A percentile compares a stretch with the other conserved stretches of the same genome.
Conservation (phyloP, 2,797 vertebrate species). For the Lateolabrax maculatus region DNA sequence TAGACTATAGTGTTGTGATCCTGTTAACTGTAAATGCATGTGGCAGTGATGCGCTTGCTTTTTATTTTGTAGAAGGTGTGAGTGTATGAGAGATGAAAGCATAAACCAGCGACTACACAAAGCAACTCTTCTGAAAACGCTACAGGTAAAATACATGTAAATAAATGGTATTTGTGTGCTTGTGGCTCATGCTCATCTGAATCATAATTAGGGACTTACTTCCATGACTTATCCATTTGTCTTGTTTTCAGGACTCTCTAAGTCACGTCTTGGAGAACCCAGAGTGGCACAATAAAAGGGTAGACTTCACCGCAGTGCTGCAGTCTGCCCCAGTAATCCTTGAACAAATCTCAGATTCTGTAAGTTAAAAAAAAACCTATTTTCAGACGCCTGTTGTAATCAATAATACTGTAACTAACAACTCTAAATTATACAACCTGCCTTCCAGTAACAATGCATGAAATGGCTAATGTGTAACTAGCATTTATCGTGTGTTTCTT, state of each 20-base stretch:
- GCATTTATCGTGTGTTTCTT: slow-evolving; percentile 22
- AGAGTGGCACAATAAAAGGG: slow-evolving; percentile 60
- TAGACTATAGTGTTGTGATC: not conserved
- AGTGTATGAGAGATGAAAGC: slow-evolving; percentile 52
- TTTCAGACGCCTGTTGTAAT: not conserved
- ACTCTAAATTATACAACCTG: not conserved
- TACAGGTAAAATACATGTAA: slow-evolving; percentile 73
- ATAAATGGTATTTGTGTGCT: not conserved
- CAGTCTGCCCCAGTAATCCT: slow-evolving; percentile 75
- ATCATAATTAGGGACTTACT: not conserved
- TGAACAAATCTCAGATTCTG: slow-evolving; percentile 47
- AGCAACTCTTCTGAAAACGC: slow-evolving; percentile 64
- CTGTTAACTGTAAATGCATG: not conserved
- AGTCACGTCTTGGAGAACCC: slow-evolving; percentile 57
- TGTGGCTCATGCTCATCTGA: not conserved
- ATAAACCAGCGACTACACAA: slow-evolving; percentile 57
- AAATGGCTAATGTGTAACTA: slow-evolving; percentile 35
- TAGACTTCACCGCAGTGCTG: slow-evolving; percentile 76
- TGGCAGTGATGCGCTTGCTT: slow-evolving; percentile 7
- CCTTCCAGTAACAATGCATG: not conserved
- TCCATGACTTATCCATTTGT: not conserved
- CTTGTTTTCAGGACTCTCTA: slow-evolving; percentile 75
- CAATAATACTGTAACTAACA: not conserved
- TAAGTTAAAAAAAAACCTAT: slow-evolving; percentile 49
- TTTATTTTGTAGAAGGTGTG: slow-evolving; percentile 57